Evolutionary conservation across 2,113 vertebrate species (phyloP).

Genomic region (Isurus oxyrinchus): DNA sequence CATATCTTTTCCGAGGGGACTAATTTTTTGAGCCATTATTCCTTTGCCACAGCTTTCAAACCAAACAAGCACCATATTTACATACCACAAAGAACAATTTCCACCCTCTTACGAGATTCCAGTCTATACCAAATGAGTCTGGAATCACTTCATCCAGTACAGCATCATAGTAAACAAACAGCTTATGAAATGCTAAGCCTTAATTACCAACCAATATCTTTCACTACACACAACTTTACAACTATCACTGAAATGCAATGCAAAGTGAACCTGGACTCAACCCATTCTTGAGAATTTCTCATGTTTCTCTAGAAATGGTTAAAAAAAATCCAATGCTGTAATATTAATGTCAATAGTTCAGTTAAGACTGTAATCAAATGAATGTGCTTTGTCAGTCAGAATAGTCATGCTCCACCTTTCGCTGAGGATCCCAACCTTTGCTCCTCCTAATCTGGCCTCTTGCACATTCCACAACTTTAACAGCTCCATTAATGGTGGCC

Average conservation of each 20-base stretch:
- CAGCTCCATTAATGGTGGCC: background rate
- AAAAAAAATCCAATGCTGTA: background rate
- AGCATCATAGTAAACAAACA: background rate
- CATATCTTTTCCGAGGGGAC: background rate
- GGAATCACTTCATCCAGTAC: background rate
- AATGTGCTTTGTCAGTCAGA: background rate
- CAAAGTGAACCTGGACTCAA: background rate
- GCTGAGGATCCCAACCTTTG: background rate
- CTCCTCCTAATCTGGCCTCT: background rate
- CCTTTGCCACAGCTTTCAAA: background rate
- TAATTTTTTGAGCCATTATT: background rate
- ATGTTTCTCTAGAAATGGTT: background rate
- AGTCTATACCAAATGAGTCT: background rate
- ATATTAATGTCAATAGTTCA: background rate
- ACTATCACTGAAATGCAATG: background rate
- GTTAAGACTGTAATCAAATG: background rate
- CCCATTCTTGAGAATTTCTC: background rate
- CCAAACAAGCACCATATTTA: background rate
- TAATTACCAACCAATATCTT: background rate
- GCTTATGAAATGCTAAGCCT: background rate
- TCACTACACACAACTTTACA: background rate
- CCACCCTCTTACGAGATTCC: background rate
- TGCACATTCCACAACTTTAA: background rate
- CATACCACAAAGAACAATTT: background rate
- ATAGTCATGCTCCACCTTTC: background rate